Conservation (phyloP, 1,140 invertebrate genomes). For the Heliconius melpomene region DNA sequence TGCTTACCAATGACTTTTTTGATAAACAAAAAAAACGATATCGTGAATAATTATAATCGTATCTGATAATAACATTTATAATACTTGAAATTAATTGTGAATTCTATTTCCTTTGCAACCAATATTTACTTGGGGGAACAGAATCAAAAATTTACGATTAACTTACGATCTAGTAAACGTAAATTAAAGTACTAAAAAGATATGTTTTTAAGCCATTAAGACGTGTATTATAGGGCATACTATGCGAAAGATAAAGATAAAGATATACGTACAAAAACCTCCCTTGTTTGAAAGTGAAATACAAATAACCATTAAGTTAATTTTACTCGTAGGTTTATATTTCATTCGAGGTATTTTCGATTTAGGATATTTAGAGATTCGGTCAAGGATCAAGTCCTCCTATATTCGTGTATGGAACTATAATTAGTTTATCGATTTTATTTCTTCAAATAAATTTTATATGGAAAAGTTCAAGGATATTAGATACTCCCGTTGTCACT, state of each 20-base stretch:
- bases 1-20: too few relatives aligned
- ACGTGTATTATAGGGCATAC: too few relatives aligned
- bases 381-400: conserved; percentile 49
- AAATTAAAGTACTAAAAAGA: too few relatives aligned
- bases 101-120: not conserved
- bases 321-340: conserved; percentile 21
- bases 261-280: not conserved
- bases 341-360: conserved; percentile 32
- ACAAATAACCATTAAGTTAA: conserved; percentile 19
- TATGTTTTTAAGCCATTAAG: too few relatives aligned
- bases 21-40: too few relatives aligned
- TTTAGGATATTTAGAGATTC: conserved; percentile 44
- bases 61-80: too few relatives aligned
- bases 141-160: too few relatives aligned
- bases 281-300: conserved; percentile 8
- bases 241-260: too few relatives aligned
- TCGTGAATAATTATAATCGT: too few relatives aligned
- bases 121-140: too few relatives aligned
- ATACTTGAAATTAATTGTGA: too few relatives aligned
- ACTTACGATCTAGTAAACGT: too few relatives aligned
- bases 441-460: conserved; percentile 22
- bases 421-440: conserved; percentile 36
- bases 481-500: not conserved
- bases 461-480: conserved; percentile 25
- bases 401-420: conserved; percentile 39